Evolutionary conservation across 2,113 vertebrate species (phyloP), one percentile per base, ranked within the genome.

Genomic region (Nanger granti): DNA sequence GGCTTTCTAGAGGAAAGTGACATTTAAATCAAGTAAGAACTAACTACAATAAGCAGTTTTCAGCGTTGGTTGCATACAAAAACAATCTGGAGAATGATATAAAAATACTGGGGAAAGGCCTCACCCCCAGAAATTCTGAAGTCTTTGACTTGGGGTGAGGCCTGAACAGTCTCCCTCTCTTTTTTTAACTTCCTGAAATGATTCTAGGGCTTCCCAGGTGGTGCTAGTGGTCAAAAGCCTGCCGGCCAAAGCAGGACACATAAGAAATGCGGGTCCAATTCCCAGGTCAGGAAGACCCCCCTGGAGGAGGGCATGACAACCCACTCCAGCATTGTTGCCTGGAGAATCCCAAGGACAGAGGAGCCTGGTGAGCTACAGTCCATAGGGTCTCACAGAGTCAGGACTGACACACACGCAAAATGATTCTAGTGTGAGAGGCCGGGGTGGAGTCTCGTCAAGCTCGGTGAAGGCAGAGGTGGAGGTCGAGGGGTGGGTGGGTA

Each of bases 31-130:
- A 89, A 96, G 37, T 82, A 49, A 24, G 60, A 95, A 80, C 47
- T 96, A 47, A 7, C 55, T 93, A 85, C 60, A 87, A 73, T 54
- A 94, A 85, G 88, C 62, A 94, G 37, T 62, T 82, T 97, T 88
- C 31, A 62, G 88, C 13, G 2, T 28, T 6, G 34, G 44, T 2
- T 93, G 29, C 37, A 22, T 87, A 59, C 64, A 84, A 76, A 94
- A 95, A 83, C 64, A 76, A 94, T 37, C 84, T 29, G 34, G 31
- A 92, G 55, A 90, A 87, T 17, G 2, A 69, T 57, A 57, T 66
- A 83, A 85, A 96, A 93, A 90, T 90, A 47, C 26, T 34, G 3
- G 9, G 31, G 59, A n/a, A 60, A 44, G 52, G 22, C 34, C 90
- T 90, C 83, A 29, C 5, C 24, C 31, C 82, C 18, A 87, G 66